Percentiles rank a stretch among this genome's conserved stretches.
Conservation (phyloP, 1,140 invertebrate genomes). For the Pseudobourletiella spinata region DNA sequence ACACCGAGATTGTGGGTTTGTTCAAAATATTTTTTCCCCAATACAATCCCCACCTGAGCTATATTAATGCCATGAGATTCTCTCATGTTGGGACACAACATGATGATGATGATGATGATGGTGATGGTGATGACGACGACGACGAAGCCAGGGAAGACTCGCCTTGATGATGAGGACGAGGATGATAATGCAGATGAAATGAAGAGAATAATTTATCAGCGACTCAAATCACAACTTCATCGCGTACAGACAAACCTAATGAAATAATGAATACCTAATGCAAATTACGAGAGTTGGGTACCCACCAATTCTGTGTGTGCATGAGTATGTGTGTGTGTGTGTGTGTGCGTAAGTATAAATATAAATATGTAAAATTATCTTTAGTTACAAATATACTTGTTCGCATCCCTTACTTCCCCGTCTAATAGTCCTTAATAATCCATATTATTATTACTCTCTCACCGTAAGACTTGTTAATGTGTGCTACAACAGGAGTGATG, state of each 20-base stretch:
- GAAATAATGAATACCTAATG: slow-evolving; percentile 33
- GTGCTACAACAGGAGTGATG: too few relatives aligned
- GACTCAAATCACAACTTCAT: slow-evolving; percentile 27
- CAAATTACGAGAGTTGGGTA: slow-evolving; percentile 30
- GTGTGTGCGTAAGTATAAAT: too few relatives aligned
- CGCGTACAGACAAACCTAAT: slow-evolving; percentile 26
- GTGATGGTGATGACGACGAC: too few relatives aligned
- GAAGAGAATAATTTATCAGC: slow-evolving; percentile 23
- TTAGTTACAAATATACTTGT: too few relatives aligned
- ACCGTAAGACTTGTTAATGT: too few relatives aligned
- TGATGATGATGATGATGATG: too few relatives aligned
- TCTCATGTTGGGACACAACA: too few relatives aligned
- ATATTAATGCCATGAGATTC: too few relatives aligned
- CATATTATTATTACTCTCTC: neutral
- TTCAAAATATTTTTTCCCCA: neutral
- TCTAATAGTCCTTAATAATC: slow-evolving; percentile 4
- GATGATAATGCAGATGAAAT: slow-evolving; percentile 15
- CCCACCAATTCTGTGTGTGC: slow-evolving; percentile 10
- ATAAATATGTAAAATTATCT: too few relatives aligned
- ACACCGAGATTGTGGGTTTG: neutral
- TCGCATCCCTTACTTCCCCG: neutral
- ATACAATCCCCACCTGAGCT: too few relatives aligned
- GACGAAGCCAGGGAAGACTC: slow-evolving; percentile 13
- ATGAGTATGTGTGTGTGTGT: too few relatives aligned
- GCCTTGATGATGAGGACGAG: neutral